A percentile compares a stretch with the other conserved stretches of the same genome.
These are phyloP conservation scores for Stenotaenia linearis DNA, from an alignment of 2,888 invertebrate genomes.

Conservation along the genomic window DNA sequence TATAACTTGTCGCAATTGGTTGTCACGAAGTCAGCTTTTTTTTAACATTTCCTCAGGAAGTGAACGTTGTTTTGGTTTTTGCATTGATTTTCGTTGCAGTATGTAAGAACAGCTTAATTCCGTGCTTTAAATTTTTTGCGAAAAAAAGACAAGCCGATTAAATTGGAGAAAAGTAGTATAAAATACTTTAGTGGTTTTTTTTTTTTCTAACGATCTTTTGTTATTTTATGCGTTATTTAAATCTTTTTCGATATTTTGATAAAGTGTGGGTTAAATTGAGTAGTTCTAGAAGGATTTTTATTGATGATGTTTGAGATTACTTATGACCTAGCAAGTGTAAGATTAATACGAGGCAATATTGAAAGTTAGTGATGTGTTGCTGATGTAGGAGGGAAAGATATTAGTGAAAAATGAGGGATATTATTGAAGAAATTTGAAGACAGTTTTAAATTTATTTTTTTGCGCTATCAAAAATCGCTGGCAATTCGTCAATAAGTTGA, in stretches of 20 bases:
- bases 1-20: conserved; percentile 7
- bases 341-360: background rate
- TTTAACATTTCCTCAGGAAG: background rate
- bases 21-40: conserved; percentile 7
- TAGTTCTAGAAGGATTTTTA: background rate
- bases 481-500: no score
- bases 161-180: background rate
- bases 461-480: no score
- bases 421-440: background rate
- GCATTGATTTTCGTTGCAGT: background rate
- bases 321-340: background rate
- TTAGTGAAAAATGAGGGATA: background rate
- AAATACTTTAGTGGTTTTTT: background rate
- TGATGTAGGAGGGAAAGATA: background rate
- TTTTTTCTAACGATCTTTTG: background rate
- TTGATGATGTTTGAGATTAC: background rate
- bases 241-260: background rate
- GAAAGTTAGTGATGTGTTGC: background rate
- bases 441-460: background rate
- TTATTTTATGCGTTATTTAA: background rate
- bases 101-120: background rate
- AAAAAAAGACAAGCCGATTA: background rate
- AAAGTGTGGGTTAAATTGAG: background rate
- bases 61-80: background rate
- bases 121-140: background rate